phyloP scores from a whole-genome alignment of 2,797 vertebrate genomes.

The Karalla daura region DNA sequence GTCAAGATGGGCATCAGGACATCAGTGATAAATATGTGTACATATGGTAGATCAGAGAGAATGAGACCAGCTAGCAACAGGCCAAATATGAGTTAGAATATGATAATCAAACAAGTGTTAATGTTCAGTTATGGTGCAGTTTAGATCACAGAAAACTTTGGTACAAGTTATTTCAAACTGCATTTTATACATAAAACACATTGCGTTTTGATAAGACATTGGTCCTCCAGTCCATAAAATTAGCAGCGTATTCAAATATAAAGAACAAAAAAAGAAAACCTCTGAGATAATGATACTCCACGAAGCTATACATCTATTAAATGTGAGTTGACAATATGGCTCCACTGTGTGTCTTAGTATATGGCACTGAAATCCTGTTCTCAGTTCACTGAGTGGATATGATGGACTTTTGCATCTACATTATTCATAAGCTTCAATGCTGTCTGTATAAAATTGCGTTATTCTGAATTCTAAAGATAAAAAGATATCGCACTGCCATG shows the following conservation, averaged over 20 bases:
- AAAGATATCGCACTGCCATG: neutral
- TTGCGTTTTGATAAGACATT: too few relatives aligned
- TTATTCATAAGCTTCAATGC: constrained; percentile 27
- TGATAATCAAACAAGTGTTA: too few relatives aligned
- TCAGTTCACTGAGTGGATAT: constrained; percentile 24
- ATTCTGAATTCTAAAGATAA: constrained; percentile 19
- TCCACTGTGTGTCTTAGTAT: constrained; percentile 4
- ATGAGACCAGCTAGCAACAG: neutral
- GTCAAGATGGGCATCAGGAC: too few relatives aligned
- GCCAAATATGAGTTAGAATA: neutral
- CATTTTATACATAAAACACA: neutral
- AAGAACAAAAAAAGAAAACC: constrained; percentile 1
- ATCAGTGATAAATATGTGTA: too few relatives aligned
- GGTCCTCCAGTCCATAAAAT: too few relatives aligned
- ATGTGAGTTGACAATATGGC: constrained; percentile 1
- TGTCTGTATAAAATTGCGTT: constrained; percentile 8
- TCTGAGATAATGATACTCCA: neutral
- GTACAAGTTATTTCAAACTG: neutral
- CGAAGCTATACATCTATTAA: neutral
- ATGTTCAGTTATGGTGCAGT: too few relatives aligned
- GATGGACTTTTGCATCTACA: constrained; percentile 20
- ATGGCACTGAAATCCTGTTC: constrained; percentile 14
- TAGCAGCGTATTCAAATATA: neutral
- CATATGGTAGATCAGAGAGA: too few relatives aligned
- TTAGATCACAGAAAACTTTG: too few relatives aligned